Conservation (phyloP, 2,113 vertebrate genomes). For the Anas platyrhynchos region DNA sequence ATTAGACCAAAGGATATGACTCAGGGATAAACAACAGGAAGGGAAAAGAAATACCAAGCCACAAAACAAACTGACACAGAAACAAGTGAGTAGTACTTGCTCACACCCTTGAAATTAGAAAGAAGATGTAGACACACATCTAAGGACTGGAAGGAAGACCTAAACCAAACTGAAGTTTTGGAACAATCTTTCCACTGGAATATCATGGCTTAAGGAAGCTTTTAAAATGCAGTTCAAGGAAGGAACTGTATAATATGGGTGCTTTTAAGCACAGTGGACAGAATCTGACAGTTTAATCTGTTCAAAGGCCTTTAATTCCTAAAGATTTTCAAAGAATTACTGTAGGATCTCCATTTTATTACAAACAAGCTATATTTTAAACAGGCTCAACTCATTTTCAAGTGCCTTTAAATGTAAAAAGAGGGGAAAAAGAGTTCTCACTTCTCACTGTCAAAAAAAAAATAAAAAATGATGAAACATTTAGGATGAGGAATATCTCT, state of each 20-base stretch:
- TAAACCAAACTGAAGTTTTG: not conserved
- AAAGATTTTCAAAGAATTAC: not conserved
- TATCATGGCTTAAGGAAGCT: not conserved
- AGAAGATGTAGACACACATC: not conserved
- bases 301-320: not conserved
- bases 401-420: not conserved
- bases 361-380: not conserved
- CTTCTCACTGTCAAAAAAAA: not conserved
- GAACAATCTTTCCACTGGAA: not conserved
- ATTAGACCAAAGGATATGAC: slow-evolving; percentile 30
- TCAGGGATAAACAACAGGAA: slow-evolving; percentile 30
- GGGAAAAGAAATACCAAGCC: not conserved
- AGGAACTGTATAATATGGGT: not conserved
- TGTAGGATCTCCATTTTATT: not conserved
- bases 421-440: not conserved
- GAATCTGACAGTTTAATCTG: not conserved
- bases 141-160: not conserved
- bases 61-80: not conserved
- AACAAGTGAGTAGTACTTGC: not conserved
- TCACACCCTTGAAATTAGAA: not conserved
- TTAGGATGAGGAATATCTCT: not conserved
- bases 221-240: not conserved
- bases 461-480: not conserved
- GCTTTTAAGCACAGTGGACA: not conserved
- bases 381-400: not conserved